Evolutionary conservation across 2,113 vertebrate genomes (phyloP).

Genomic region (Chrysochloris asiatica): DNA sequence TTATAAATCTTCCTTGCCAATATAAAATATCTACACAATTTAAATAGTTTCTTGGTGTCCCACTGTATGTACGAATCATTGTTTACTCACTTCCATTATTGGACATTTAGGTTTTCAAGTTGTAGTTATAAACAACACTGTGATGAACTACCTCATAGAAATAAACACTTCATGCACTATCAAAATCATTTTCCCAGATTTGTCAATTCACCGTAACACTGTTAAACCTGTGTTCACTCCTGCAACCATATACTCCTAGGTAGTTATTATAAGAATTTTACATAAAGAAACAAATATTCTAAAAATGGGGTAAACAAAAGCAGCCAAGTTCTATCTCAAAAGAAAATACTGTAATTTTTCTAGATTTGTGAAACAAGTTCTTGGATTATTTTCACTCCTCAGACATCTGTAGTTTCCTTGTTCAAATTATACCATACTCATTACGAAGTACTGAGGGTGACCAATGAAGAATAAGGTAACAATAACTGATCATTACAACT

Average conservation of each 20-base stretch:
- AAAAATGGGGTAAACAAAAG: slow-evolving; percentile 33
- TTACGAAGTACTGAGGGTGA: background rate
- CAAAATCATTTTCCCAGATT: background rate
- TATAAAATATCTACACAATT: background rate
- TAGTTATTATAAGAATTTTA: background rate
- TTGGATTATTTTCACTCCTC: background rate
- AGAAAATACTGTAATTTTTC: background rate
- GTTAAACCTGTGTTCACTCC: background rate
- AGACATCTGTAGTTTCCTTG: background rate
- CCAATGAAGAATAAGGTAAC: background rate
- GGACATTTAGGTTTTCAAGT: background rate
- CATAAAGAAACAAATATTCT: slow-evolving; percentile 1
- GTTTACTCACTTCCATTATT: background rate
- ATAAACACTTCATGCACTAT: background rate
- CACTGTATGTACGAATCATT: background rate
- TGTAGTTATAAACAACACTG: background rate
- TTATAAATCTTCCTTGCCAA: background rate
- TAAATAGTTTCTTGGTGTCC: background rate
- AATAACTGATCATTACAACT: background rate
- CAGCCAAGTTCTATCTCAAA: background rate
- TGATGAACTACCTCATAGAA: slow-evolving; percentile 5
- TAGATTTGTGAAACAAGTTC: slow-evolving; percentile 18
- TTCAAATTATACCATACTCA: slow-evolving; percentile 8
- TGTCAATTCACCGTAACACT: background rate
- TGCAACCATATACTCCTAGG: background rate